Base-by-base conservation (phyloP, 2,113 vertebrate species). In the Odontesthes bonariensis region DNA sequence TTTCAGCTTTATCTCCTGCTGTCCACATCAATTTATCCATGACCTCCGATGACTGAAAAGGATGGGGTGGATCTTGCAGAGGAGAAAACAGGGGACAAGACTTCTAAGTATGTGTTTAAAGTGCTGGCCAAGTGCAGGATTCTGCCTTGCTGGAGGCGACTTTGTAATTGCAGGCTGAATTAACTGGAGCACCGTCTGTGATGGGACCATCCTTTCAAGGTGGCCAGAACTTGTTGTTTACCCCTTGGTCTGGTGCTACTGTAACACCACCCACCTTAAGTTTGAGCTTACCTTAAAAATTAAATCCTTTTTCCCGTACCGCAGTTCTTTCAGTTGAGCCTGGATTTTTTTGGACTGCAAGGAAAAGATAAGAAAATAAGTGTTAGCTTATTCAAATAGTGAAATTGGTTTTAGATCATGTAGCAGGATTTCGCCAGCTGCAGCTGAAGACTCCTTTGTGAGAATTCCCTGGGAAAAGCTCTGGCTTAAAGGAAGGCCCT, bases 221-320 rank as follows among this genome's bases (percentile, higher is more conserved):
- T 83, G 76, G 69, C 32, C 76, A 77, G 62, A 77, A 79, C 73
- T 74, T 84, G 79, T 76, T 81, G 90, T 84, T 79, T 81, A 77
- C 81, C 52, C 57, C 73, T 83, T 27, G 80, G 77, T 89, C 74
- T 65, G 75, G 53, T 77, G 77, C 65, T 58, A 69, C 80, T 62
- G 81, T 56, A 81, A 86, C 81, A 78, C 58, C 58, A 56, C 68
- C 58, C 68, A 69, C 81, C 74, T 85, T 88, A 78, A 79, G 75
- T 88, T 87, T 83, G 70, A 84, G 84, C 95, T 96, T 91, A 99
- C 97, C 97, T 98, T 99, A 94, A 97, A 97, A 94, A 99, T 96
- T 94, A 99, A 97, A 94, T 99, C 97, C 85, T 99, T 99, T 91
- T 99, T 99, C 69, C 97, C 98, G 70, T 99, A 99, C 73, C 96